phyloP scores from a whole-genome alignment of 92 coral and sea anemone genomes.

The Anthopleura xanthogrammica region DNA sequence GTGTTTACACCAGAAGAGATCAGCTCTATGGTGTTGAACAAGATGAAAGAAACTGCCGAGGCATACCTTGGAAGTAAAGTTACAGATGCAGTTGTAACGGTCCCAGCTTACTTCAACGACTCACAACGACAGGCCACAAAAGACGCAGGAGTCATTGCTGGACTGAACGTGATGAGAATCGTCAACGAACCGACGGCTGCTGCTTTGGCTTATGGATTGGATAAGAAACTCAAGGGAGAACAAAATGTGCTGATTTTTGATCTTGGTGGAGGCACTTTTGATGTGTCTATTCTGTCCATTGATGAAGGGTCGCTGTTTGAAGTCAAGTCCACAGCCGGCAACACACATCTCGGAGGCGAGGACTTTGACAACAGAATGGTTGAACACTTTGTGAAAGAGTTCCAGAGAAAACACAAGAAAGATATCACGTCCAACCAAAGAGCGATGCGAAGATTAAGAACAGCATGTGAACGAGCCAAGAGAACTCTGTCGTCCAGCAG shows the following conservation, averaged over 20 bases:
- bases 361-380: slow-evolving; percentile 80
- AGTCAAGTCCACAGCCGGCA: slow-evolving; percentile 75
- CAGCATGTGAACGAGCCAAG: slow-evolving; percentile 80
- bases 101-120: too few relatives aligned
- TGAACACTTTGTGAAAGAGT: slow-evolving; percentile 66
- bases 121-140: too few relatives aligned
- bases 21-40: too few relatives aligned
- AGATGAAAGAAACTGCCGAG: too few relatives aligned
- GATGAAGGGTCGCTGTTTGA: slow-evolving; percentile 84
- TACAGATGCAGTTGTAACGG: too few relatives aligned
- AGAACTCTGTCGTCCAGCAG: slow-evolving; percentile 69
- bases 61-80: too few relatives aligned
- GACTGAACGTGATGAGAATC: slow-evolving; percentile 73
- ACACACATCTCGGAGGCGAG: slow-evolving; percentile 88
- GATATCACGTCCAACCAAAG: slow-evolving; percentile 53
- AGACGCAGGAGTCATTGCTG: slow-evolving; percentile 37
- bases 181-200: slow-evolving; percentile 93
- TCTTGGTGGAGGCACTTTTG: slow-evolving; percentile 90
- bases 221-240: slow-evolving; percentile 61
- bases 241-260: slow-evolving; percentile 77
- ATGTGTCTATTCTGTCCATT: slow-evolving; percentile 80
- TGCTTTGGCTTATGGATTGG: slow-evolving; percentile 87
- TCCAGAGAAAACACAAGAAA: slow-evolving; percentile 68
- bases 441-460: slow-evolving; percentile 71
- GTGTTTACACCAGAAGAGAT: too few relatives aligned